Percentiles rank a stretch among this genome's conserved stretches.
Evolutionary conservation across 2,797 vertebrate species (phyloP).

Genomic region (Siniperca obscura): DNA sequence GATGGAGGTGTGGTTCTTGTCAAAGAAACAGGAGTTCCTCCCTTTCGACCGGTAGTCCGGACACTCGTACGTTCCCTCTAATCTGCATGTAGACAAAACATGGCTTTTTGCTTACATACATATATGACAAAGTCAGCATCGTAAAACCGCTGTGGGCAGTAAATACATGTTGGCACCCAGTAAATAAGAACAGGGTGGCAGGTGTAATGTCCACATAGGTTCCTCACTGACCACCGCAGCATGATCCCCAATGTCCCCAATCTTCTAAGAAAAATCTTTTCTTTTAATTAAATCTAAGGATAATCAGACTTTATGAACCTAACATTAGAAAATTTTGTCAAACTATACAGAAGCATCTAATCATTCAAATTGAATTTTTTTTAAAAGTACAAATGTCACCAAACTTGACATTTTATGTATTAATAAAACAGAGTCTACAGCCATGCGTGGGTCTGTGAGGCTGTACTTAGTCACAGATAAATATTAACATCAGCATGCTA

Average conservation of each 20-base stretch:
- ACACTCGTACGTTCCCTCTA: conserved; percentile 83
- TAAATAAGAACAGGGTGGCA: background rate
- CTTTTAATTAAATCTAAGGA: background rate
- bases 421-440: background rate
- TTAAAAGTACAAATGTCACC: background rate
- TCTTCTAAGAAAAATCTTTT: background rate
- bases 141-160: conserved; percentile 4
- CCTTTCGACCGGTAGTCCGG: conserved; percentile 90
- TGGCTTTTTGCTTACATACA: background rate
- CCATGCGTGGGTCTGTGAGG: background rate
- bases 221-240: conserved; percentile 1
- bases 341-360: background rate
- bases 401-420: background rate
- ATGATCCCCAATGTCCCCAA: background rate
- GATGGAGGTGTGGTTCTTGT: conserved; percentile 87
- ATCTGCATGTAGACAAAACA: conserved; percentile 68
- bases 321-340: background rate
- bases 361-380: background rate
- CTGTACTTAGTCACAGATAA: background rate
- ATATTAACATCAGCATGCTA: background rate
- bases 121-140: background rate
- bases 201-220: background rate
- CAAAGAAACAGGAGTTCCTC: conserved; percentile 92
- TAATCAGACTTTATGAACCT: background rate
- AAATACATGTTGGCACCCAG: conserved; percentile 18